Evolutionary conservation across 2,797 vertebrate genomes (phyloP).

Genomic region (Sphaeramia orbicularis): DNA sequence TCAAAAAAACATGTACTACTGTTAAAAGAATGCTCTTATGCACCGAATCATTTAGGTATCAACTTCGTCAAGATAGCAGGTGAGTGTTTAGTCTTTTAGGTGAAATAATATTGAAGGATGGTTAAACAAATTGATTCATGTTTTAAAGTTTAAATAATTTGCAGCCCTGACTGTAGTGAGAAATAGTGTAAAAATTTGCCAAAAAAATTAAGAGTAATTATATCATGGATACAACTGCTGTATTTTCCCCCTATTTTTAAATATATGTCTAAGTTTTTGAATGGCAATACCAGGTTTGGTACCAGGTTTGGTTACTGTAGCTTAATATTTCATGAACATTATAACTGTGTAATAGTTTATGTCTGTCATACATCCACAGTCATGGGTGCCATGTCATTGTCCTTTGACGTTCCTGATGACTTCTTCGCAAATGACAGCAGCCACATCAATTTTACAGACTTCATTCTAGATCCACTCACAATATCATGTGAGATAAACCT

Average conservation of each 20-base stretch:
- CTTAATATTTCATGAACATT: neutral
- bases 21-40: neutral
- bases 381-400: neutral
- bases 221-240: too few species aligned
- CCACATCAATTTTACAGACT: fast-evolving
- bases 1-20: neutral
- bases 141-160: too few species aligned
- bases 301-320: neutral
- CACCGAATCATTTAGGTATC: neutral
- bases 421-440: slow-evolving; percentile 8
- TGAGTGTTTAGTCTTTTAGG: slow-evolving; percentile 30
- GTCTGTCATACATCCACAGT: slow-evolving; percentile 28
- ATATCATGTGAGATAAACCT: neutral
- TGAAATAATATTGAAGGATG: neutral
- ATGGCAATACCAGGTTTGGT: neutral
- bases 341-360: neutral
- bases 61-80: slow-evolving; percentile 20
- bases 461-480: neutral
- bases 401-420: fast-evolving
- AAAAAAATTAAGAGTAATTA: neutral
- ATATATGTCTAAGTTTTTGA: too few species aligned
- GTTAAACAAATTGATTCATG: neutral
- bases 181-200: too few species aligned
- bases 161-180: too few species aligned
- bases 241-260: too few species aligned